Conservation (phyloP, 2,113 vertebrate species). For the Neodon shergylaensis region DNA sequence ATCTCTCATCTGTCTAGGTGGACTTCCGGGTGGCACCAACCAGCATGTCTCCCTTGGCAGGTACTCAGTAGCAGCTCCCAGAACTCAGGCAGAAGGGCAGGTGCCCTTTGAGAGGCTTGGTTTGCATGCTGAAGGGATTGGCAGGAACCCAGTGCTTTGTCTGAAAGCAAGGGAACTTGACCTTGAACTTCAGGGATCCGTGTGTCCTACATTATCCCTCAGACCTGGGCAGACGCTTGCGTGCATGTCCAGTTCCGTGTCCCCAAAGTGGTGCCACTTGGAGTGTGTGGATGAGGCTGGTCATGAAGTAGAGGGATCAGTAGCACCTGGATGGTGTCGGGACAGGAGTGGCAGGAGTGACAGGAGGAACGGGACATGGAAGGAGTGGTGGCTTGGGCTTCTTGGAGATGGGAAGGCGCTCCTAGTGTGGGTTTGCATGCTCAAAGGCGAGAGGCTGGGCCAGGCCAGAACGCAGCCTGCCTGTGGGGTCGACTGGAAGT, state of each 20-base stretch:
- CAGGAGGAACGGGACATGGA: no score
- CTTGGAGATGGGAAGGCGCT: not conserved
- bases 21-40: not conserved
- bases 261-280: not conserved
- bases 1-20: not conserved
- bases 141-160: not conserved
- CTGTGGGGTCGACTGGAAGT: fast-evolving
- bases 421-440: fast-evolving
- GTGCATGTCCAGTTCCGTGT: fast-evolving
- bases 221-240: fast-evolving
- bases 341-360: not conserved
- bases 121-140: not conserved
- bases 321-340: fast-evolving
- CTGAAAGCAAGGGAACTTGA: not conserved
- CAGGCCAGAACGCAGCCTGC: fast-evolving
- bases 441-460: not conserved
- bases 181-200: not conserved
- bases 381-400: not conserved
- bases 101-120: not conserved
- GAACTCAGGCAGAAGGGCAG: not conserved
- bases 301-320: fast-evolving
- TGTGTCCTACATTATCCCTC: fast-evolving
- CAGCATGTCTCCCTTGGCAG: fast-evolving
- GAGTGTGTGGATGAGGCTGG: fast-evolving
- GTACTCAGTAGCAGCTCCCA: not conserved